Evolutionary conservation across 2,888 invertebrate genomes (phyloP).

Genomic region (Ophion costatus): DNA sequence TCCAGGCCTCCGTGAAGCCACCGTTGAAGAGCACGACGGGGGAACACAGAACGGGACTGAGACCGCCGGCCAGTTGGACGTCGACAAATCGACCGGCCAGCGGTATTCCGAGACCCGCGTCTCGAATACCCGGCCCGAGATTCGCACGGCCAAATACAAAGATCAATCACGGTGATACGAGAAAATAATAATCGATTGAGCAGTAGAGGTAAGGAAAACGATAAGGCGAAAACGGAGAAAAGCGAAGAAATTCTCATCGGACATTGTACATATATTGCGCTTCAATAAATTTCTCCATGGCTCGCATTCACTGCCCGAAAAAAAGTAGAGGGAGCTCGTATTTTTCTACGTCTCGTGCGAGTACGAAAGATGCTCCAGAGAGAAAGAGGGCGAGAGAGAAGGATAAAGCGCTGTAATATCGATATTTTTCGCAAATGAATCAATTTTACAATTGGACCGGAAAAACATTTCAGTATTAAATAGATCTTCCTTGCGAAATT

Average conservation of each 20-base stretch:
- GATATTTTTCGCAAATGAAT: conserved; percentile 56
- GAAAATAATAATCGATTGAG: conserved; percentile 65
- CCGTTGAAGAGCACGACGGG: conserved; percentile 38
- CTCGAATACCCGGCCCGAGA: conserved; percentile 80
- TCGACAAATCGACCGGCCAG: conserved; percentile 72
- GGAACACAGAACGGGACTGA: conserved; percentile 74
- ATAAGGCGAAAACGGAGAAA: neutral
- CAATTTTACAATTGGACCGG: conserved; percentile 42
- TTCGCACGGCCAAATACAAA: conserved; percentile 69
- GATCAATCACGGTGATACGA: conserved; percentile 65
- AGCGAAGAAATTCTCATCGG: neutral
- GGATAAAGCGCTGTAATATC: conserved; percentile 24
- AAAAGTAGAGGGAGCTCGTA: conserved; percentile 51
- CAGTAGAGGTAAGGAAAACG: conserved; percentile 1
- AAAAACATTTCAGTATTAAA: conserved; percentile 61
- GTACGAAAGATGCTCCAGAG: conserved; percentile 24
- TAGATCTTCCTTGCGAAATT: conserved; percentile 59
- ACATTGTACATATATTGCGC: conserved; percentile 61
- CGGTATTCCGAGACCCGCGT: conserved; percentile 81
- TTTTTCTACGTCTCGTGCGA: conserved; percentile 58
- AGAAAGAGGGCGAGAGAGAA: neutral
- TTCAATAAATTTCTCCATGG: conserved; percentile 50
- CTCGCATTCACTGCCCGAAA: conserved; percentile 60
- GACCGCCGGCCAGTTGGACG: conserved; percentile 77
- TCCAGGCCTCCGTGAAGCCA: conserved; percentile 59